Evolutionary conservation across 2,113 vertebrate species (phyloP).

Genomic region (Pao palembangensis): DNA sequence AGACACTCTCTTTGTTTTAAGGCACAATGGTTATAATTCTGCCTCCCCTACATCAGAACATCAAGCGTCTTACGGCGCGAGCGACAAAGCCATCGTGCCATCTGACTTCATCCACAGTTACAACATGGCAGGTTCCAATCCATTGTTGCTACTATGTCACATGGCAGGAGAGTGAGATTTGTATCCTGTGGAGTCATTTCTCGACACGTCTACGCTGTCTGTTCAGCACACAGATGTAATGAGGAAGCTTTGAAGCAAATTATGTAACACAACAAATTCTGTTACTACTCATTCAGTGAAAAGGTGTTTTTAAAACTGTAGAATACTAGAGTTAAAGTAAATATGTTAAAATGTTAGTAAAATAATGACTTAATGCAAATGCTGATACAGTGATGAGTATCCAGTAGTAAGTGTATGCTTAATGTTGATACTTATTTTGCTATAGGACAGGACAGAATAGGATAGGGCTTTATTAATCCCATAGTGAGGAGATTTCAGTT

Average conservation of each 20-base stretch:
- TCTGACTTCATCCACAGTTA: slow-evolving; percentile 12
- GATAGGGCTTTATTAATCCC: too few relatives aligned
- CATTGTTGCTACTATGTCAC: slow-evolving; percentile 20
- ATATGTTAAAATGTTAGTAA: too few relatives aligned
- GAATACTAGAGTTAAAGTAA: too few relatives aligned
- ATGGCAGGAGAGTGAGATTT: slow-evolving; percentile 18
- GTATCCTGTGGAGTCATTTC: slow-evolving; percentile 25
- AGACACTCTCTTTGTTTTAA: slow-evolving; percentile 49
- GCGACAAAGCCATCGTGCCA: neutral
- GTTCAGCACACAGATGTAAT: neutral
- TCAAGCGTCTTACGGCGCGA: neutral
- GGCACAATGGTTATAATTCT: slow-evolving; percentile 28
- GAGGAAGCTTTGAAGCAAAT: slow-evolving; percentile 16
- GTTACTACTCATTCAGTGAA: too few relatives aligned
- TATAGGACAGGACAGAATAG: too few relatives aligned
- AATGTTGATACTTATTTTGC: too few relatives aligned
- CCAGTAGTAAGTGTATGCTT: too few relatives aligned
- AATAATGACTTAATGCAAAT: too few relatives aligned
- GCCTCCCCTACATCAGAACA: slow-evolving; percentile 9
- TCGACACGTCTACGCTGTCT: slow-evolving; percentile 23
- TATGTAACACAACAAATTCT: slow-evolving; percentile 7
- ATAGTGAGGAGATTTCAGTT: neutral
- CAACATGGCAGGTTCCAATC: slow-evolving; percentile 27
- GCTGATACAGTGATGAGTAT: too few relatives aligned
- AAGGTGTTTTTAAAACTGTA: too few relatives aligned